Base-by-base conservation (phyloP, 2,888 invertebrate species). In the Ophion ventricosus region DNA sequence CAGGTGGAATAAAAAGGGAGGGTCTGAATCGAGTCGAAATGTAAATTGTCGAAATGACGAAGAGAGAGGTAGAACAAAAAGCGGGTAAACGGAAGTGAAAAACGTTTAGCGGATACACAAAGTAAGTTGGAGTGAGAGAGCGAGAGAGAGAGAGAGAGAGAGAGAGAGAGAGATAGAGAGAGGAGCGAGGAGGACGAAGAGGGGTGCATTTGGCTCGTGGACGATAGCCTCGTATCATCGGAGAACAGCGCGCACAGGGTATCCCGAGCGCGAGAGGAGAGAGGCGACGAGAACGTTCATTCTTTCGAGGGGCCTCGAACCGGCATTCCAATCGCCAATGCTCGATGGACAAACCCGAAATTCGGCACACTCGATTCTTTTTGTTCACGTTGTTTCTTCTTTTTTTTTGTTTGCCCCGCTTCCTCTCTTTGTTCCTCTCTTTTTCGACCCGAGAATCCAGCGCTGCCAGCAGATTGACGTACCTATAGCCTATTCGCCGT, bases 341-440 rank as follows among this genome's bases (percentile, higher is more conserved):
- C 77, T 85, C 82, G 75, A 75, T 74, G 86, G 80, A 87, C 87
- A 85, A 84, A 83, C 74, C 73, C 82, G 72, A 84, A 84, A 74
- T 84, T 85, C 82, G 80, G 82, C 73, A 59, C 80, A 57, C 63
- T 75, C 79, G 67, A 73, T 82, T 80, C 49, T 69, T 67, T 26
- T 70, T 64, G 29, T 59, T 17, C 10, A 20, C 54, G 49, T 40
- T 64, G 54, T 14, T 11, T 56, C 14, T 70, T 17, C 8, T 20
- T 29, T 35, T 7, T 29, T 25, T 72, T 20, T 67, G 20, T 67
- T 43, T 67, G 49, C 17, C 1, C 17, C 49, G 14, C 17, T 1
- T 11, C 2, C 17, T 14, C 4, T 11, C 17, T 14, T 73, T 40
- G 20, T 23, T 26, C n/a, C 26, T 23, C 1, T 17, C 2, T 35